Percentiles rank a stretch among this genome's conserved stretches.
Evolutionary conservation across 2,113 vertebrate genomes (phyloP).

Genomic region (Pseudorhombus dupliciocellatus): DNA sequence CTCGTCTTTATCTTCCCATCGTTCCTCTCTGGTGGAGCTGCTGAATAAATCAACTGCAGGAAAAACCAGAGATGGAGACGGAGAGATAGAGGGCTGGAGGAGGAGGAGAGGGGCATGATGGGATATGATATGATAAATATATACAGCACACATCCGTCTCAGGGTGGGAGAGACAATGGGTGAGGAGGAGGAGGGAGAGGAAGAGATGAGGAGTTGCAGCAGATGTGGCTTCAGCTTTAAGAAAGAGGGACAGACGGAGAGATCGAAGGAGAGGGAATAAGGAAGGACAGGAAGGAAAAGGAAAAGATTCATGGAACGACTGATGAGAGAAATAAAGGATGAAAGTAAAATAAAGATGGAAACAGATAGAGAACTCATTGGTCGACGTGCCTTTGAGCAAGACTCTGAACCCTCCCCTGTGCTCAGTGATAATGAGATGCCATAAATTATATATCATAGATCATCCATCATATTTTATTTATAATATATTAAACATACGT

Average conservation of each 20-base stretch:
- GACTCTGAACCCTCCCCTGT: background rate
- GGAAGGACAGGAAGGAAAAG: too few relatives aligned
- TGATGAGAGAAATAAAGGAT: too few relatives aligned
- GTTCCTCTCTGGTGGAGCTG: slow-evolving; percentile 63
- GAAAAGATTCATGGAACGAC: too few relatives aligned
- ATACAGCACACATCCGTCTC: slow-evolving; percentile 4
- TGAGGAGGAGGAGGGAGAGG: background rate
- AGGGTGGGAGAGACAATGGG: slow-evolving; percentile 17
- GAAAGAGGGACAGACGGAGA: background rate
- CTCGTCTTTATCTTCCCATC: slow-evolving; percentile 63
- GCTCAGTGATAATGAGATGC: too few relatives aligned
- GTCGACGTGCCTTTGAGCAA: background rate
- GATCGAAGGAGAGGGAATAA: background rate
- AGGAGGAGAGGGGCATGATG: slow-evolving; percentile 60
- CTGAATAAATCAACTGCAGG: slow-evolving; percentile 70
- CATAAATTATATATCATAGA: too few relatives aligned
- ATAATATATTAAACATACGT: too few relatives aligned
- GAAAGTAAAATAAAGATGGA: too few relatives aligned
- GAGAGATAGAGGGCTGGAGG: slow-evolving; percentile 43
- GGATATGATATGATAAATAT: slow-evolving; percentile 66
- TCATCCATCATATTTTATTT: too few relatives aligned
- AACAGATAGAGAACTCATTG: background rate
- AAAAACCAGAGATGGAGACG: slow-evolving; percentile 55
- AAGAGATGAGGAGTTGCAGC: background rate
- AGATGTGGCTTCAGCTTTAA: too few relatives aligned